Base-by-base conservation (phyloP, 2,797 vertebrate species). In the Macrochelys suwanniensis region DNA sequence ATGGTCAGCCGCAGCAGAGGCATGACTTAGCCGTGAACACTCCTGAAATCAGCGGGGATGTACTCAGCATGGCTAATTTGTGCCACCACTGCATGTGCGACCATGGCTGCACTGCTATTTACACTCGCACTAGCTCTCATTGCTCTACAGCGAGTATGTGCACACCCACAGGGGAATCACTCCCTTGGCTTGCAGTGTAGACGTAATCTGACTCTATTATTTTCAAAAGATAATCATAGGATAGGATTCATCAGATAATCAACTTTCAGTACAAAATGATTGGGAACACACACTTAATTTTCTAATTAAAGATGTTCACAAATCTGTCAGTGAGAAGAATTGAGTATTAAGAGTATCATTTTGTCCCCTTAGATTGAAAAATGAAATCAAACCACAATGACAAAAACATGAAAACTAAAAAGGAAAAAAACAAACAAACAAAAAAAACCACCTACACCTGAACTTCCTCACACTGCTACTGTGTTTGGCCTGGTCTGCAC, bases 361-460 rank as follows among this genome's bases (percentile, higher is more conserved):
- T 31, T 5, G 17, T 31, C 93, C 91, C 37, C 6, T 51, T 42
- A 76, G 84, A 90, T 68, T 65, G 31, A 88, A 94, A 85, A 11
- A 9, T 77, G 37, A 91, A 95, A 86, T 68, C 47, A 80, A 90
- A 90, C 15, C 42, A 5, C 77, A 96, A n/a, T n/a, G 59, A 82
- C 33, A 90, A 84, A 2, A 84, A 2, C 51, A 2, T 84, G 4
- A n/a, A 53, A 7, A n/a, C 31, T 78, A 28, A 51, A 92, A 37
- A 12, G 15, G 4, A 4, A 9, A 47, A 87, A 17, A 17, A n/a
- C n/a, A 42, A 42, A 42, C 37, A 42, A 42, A 42, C 37, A 42
- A 59, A 61, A 59, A 61, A 31, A 89, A 26, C 1, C 56, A 76
- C 74, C 15, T n/a, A 4, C 28, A n/a, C 15, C 6, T 6, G 5